Evolutionary conservation across 2,888 invertebrate species (phyloP).

Genomic region (Andrena fulva): DNA sequence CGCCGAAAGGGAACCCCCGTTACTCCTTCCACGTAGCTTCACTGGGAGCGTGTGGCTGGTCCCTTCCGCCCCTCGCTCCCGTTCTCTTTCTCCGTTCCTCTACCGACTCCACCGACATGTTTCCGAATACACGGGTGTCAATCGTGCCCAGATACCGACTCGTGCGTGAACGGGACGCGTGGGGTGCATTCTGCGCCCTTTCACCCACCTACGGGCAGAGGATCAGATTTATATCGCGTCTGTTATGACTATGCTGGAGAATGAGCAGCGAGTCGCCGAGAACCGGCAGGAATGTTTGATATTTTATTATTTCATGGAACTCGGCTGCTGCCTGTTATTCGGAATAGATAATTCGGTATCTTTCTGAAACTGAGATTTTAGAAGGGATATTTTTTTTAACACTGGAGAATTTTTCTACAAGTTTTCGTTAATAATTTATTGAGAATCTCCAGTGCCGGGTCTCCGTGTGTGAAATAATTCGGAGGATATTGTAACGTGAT

Average conservation of each 20-base stretch:
- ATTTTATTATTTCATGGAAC: neutral
- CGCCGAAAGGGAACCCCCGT: conserved; percentile 62
- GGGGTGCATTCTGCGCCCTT: conserved; percentile 31
- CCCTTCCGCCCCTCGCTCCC: neutral
- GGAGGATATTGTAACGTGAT: too few species aligned
- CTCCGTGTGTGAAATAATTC: too few species aligned
- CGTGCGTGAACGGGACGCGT: conserved; percentile 43
- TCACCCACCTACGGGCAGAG: conserved; percentile 56
- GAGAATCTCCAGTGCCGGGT: too few species aligned
- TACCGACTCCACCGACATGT: conserved; percentile 1
- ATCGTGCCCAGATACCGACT: conserved; percentile 47
- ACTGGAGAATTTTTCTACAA: too few species aligned
- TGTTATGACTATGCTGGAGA: neutral
- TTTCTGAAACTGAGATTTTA: too few species aligned
- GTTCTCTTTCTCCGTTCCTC: neutral
- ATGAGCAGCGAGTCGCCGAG: conserved; percentile 1
- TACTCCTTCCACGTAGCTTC: conserved; percentile 66
- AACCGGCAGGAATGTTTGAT: conserved; percentile 11
- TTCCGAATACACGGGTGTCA: conserved; percentile 27
- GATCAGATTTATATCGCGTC: conserved; percentile 79
- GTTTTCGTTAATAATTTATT: too few species aligned
- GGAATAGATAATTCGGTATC: neutral
- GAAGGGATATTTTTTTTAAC: neutral
- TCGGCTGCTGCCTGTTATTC: neutral
- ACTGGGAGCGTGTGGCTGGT: conserved; percentile 38